These are phyloP conservation scores for Alexandromys fortis DNA, from an alignment of 2,113 vertebrate genomes.

Conservation along the genomic window DNA sequence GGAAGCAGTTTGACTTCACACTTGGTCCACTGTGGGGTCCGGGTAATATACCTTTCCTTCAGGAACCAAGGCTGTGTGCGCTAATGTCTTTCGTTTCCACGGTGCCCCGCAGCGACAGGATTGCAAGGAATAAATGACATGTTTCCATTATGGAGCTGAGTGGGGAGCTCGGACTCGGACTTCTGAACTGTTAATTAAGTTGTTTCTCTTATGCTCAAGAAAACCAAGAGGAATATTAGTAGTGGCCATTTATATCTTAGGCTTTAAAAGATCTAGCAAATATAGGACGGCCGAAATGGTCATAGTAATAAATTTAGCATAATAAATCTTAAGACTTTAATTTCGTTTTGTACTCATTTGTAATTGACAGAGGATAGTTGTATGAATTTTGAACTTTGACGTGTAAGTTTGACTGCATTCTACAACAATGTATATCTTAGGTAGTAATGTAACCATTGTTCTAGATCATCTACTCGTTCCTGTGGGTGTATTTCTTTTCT, in stretches of 20 bases:
- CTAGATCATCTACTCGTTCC: background rate
- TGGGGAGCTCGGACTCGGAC: background rate
- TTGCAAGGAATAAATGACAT: background rate
- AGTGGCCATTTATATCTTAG: background rate
- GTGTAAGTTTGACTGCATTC: conserved; percentile 33
- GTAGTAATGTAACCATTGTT: background rate
- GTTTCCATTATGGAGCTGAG: background rate
- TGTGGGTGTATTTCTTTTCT: background rate
- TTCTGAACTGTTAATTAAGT: background rate
- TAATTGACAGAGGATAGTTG: conserved; percentile 6
- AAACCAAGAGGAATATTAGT: conserved; percentile 30
- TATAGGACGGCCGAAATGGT: background rate
- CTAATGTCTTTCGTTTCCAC: background rate
- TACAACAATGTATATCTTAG: conserved; percentile 4
- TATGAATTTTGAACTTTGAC: conserved; percentile 11
- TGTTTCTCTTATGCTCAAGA: background rate
- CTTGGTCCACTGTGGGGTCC: background rate
- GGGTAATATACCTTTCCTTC: background rate
- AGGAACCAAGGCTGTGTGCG: background rate
- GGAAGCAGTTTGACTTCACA: background rate
- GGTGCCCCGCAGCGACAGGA: background rate
- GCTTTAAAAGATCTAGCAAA: background rate
- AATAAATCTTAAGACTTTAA: background rate
- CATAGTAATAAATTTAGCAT: background rate
- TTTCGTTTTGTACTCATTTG: conserved; percentile 40